Percentiles rank a stretch among this genome's conserved stretches.
These are phyloP conservation scores for Cossypha dichroa DNA, from an alignment of 2,797 vertebrate genomes.

Conservation along the genomic window DNA sequence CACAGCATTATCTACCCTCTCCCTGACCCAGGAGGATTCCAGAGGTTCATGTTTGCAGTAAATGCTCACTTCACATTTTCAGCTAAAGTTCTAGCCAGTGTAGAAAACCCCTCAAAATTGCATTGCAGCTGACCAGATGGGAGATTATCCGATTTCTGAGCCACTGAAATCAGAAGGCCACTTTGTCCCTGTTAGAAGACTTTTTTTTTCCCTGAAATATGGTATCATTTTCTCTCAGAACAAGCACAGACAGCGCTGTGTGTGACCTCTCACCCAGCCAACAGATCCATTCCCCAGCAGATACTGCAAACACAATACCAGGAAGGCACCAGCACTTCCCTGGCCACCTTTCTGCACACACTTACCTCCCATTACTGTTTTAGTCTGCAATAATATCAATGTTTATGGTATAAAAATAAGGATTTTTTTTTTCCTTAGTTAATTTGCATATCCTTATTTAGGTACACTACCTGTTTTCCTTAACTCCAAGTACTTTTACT, in stretches of 20 bases:
- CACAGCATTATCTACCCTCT: not conserved
- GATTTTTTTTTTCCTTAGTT: not conserved
- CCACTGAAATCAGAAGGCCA: not conserved
- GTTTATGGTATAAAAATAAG: slow-evolving; percentile 11
- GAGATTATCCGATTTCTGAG: not conserved
- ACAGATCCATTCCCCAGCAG: fast-evolving
- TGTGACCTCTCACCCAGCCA: not conserved
- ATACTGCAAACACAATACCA: not conserved
- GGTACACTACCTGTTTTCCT: not conserved
- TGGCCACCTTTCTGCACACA: not conserved
- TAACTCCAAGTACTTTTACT: not conserved
- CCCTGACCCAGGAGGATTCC: fast-evolving
- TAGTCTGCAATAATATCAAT: not conserved
- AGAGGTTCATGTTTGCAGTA: not conserved
- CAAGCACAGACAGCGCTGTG: not conserved
- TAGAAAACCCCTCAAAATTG: not conserved
- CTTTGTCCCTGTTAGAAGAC: not conserved
- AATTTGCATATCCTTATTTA: not conserved
- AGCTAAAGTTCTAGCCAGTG: not conserved
- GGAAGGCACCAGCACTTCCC: not conserved
- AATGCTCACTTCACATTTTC: not conserved
- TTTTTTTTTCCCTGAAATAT: not conserved
- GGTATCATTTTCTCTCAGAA: not conserved
- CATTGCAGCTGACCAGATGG: not conserved
- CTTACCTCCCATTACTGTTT: not conserved